Evolutionary conservation across 2,888 invertebrate genomes (phyloP), one percentile per base, ranked within the genome.

Genomic region (Euzetes globulus): DNA sequence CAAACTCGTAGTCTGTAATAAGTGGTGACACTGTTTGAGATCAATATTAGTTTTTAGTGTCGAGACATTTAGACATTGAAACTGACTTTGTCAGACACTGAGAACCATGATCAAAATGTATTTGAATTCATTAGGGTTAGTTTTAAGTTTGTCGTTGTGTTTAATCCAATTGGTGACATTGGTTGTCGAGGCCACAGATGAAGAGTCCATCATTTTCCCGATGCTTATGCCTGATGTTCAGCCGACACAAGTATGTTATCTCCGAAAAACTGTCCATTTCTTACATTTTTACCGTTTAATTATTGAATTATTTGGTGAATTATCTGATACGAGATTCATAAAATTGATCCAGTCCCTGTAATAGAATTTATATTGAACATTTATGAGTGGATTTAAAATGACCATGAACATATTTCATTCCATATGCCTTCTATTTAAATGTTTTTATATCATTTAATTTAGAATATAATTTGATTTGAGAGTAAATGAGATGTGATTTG

Each of bases 181-280:
- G 6, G 50, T 7, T 50, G 50, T 50, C 50, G 4, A 4, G 13
- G 33, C 47, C 13, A 17, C 63, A 25, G 37, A 50, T 5, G 71
- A 71, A 1, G 45, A 71, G 13, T 29, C 50, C 6, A 71, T 71
- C 22, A 78, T 77, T 7, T 79, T 78, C 75, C 77, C 79, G 9
- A 74, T 92, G 79, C 84, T 90, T 27, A 92, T 92, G 92, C 92
- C 92, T 76, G 88, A 90, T 84, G 91, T 92, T 72, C 87, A 86
- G 80, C 91, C 92, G 33, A 86, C 89, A 80, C 87, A 86, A 84
- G 91, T 92, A 86, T 68, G 27, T 75, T 22, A 9, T 71, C 25
- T 9, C 33, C 72, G 58, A 45, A 22, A 22, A 22, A 27, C 29
- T 73, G 50, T 72, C 29, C 19, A 52, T 55, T 70, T 25, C 70